phyloP scores from a whole-genome alignment of 2,113 vertebrate species.

The Cyrtonyx montezumae region DNA sequence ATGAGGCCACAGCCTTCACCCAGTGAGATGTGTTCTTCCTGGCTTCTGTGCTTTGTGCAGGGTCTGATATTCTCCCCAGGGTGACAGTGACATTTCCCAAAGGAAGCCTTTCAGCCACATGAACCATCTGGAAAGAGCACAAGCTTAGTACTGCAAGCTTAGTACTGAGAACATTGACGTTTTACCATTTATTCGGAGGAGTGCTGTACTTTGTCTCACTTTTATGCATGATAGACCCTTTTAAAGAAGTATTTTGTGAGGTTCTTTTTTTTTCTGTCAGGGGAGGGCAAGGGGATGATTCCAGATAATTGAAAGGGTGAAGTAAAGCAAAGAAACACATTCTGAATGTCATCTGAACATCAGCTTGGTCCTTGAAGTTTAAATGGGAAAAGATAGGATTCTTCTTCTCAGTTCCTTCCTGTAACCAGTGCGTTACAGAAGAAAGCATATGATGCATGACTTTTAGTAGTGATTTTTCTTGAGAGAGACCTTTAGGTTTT shows the following conservation, averaged over 20 bases:
- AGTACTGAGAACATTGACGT: background rate
- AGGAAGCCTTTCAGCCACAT: background rate
- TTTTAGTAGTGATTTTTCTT: constrained; percentile 51
- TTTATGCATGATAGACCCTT: background rate
- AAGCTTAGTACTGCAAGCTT: background rate
- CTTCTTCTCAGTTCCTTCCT: background rate
- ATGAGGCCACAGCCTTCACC: background rate
- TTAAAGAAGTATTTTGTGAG: background rate
- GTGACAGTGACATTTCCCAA: background rate
- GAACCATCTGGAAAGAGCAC: background rate
- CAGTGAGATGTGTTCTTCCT: background rate
- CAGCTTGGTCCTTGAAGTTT: background rate
- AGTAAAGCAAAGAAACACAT: background rate
- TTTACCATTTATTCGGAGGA: background rate
- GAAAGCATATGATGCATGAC: background rate
- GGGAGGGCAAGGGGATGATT: background rate
- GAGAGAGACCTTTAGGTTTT: constrained; percentile 45
- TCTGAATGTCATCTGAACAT: background rate
- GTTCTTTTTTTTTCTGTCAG: background rate
- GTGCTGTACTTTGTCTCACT: background rate
- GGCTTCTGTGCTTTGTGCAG: background rate
- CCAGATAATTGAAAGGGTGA: background rate
- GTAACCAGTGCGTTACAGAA: background rate
- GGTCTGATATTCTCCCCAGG: background rate
- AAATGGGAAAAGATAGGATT: background rate